Percentiles rank a stretch among this genome's conserved stretches.
phyloP scores from a whole-genome alignment of 2,888 invertebrate species.

The Arenicola marina region DNA sequence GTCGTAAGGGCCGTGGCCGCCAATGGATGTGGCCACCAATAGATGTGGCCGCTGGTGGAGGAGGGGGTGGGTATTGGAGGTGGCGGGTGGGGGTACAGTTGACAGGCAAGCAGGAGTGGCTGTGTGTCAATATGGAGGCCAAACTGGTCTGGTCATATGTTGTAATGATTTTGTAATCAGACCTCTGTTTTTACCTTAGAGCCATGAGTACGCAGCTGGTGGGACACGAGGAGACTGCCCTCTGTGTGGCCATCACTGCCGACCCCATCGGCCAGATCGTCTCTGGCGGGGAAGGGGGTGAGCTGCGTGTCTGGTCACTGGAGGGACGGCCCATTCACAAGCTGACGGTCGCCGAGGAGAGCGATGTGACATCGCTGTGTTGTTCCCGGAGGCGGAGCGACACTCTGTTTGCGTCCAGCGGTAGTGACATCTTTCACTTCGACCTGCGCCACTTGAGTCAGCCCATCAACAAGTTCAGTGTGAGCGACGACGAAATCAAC shows the following conservation, averaged over 20 bases:
- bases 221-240: slow-evolving; percentile 25
- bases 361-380: slow-evolving; percentile 48
- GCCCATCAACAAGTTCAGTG: slow-evolving; percentile 38
- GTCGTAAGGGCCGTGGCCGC: too few species aligned
- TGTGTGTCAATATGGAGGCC: too few species aligned
- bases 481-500: slow-evolving; percentile 55
- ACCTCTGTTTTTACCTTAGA: neutral
- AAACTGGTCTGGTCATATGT: too few species aligned
- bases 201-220: neutral
- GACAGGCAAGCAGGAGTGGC: too few species aligned
- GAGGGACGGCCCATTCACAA: slow-evolving; percentile 17
- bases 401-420: slow-evolving; percentile 46
- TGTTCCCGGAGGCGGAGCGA: slow-evolving; percentile 44
- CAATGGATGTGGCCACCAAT: too few species aligned
- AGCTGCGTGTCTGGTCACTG: slow-evolving; percentile 25
- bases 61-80: too few species aligned
- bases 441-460: slow-evolving; percentile 39
- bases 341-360: slow-evolving; percentile 18
- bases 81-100: too few species aligned
- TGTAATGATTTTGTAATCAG: too few species aligned
- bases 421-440: slow-evolving; percentile 41
- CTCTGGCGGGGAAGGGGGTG: slow-evolving; percentile 28
- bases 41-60: too few species aligned
- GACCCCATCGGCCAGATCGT: slow-evolving; percentile 15
- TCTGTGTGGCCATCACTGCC: slow-evolving; percentile 9